A percentile compares a stretch with the other conserved stretches of the same genome.
These are phyloP conservation scores for Theristus sp. DNA, from an alignment of 2,888 invertebrate species.

Conservation along the genomic window DNA sequence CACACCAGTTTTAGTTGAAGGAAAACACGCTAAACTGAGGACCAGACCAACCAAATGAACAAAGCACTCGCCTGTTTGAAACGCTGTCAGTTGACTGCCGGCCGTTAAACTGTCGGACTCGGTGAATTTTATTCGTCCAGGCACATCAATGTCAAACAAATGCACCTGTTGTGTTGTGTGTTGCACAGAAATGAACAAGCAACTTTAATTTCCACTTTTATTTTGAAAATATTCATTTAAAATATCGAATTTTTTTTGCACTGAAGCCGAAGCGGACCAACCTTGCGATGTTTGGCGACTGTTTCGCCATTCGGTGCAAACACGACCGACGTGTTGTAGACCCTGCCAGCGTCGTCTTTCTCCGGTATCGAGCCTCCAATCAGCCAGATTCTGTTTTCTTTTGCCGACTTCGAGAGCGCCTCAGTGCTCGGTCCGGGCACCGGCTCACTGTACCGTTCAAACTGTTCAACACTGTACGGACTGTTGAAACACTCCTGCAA, in stretches of 20 bases:
- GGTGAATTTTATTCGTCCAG: slow-evolving; percentile 71
- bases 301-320: slow-evolving; percentile 59
- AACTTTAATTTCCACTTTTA: too few relatives aligned
- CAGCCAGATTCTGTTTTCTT: slow-evolving; percentile 43
- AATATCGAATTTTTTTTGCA: too few relatives aligned
- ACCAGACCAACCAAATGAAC: too few relatives aligned
- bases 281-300: slow-evolving; percentile 64
- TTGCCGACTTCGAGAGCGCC: slow-evolving; percentile 40
- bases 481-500: slow-evolving; percentile 70
- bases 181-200: too few relatives aligned
- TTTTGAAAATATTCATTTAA: too few relatives aligned
- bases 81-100: slow-evolving; percentile 53
- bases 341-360: slow-evolving; percentile 40
- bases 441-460: slow-evolving; percentile 56
- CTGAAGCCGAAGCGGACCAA: too few relatives aligned
- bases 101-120: slow-evolving; percentile 65
- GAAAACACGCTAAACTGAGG: too few relatives aligned
- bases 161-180: slow-evolving; percentile 47
- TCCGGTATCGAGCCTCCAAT: slow-evolving; percentile 83
- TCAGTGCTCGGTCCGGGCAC: slow-evolving; percentile 23
- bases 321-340: slow-evolving; percentile 72
- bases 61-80: slow-evolving; percentile 44
- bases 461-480: slow-evolving; percentile 57
- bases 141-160: slow-evolving; percentile 84
- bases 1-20: too few relatives aligned